Evolutionary conservation across 2,888 invertebrate genomes (phyloP).

Genomic region (Protodeltote pygarga): DNA sequence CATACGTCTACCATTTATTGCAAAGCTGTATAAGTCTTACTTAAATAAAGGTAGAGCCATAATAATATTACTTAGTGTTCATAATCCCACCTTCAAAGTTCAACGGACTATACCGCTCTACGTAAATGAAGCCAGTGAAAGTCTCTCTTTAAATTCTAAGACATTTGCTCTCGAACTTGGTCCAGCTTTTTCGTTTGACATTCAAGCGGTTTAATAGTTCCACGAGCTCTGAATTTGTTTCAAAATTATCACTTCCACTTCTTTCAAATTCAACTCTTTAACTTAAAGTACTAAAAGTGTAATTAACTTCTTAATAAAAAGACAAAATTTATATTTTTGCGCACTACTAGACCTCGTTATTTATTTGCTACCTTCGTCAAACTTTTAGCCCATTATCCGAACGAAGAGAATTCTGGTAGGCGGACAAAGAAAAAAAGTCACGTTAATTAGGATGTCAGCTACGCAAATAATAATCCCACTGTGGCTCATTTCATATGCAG

Average conservation of each 20-base stretch:
- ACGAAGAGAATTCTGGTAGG: conserved; percentile 63
- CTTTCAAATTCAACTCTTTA: conserved; percentile 59
- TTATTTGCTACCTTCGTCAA: conserved; percentile 50
- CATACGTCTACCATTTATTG: conserved; percentile 16
- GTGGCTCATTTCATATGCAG: conserved; percentile 80
- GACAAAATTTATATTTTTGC: conserved; percentile 32
- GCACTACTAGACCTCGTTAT: conserved; percentile 42
- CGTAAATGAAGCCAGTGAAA: conserved; percentile 57
- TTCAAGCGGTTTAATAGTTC: conserved; percentile 77
- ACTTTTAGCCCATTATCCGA: conserved; percentile 61
- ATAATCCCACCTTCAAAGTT: conserved; percentile 48
- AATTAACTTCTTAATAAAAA: conserved; percentile 59
- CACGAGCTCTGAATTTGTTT: conserved; percentile 65
- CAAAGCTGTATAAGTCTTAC: conserved; percentile 19
- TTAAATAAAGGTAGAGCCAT: conserved; percentile 22
- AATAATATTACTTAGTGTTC: conserved; percentile 40
- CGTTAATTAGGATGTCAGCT: conserved; percentile 83
- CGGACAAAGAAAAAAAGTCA: conserved; percentile 75
- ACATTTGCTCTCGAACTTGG: conserved; percentile 70
- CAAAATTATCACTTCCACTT: conserved; percentile 59
- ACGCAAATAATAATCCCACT: conserved; percentile 81
- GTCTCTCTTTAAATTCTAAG: conserved; percentile 63
- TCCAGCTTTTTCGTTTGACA: conserved; percentile 72
- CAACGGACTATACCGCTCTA: conserved; percentile 40
- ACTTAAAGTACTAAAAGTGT: conserved; percentile 50